These are phyloP conservation scores for Akabosia matsudoensis DNA, from an alignment of 1,140 invertebrate genomes.

Conservation along the genomic window DNA sequence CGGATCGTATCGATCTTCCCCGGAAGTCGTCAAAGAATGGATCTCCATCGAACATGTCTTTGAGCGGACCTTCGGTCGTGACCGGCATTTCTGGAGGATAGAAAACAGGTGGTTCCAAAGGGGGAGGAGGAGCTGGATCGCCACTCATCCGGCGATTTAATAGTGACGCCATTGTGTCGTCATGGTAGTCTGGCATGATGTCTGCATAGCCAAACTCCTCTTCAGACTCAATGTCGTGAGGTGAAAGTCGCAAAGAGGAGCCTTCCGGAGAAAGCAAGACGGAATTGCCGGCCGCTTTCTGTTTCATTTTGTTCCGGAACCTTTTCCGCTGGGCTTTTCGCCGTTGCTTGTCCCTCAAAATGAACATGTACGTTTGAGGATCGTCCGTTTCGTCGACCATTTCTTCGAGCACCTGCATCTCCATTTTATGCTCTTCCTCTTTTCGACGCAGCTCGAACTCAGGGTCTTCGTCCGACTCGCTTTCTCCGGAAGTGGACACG, in stretches of 20 bases:
- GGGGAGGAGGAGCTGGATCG: background rate
- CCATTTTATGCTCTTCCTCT: background rate
- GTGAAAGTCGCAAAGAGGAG: background rate
- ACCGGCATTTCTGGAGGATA: background rate
- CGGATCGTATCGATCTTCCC: no score
- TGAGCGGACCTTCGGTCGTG: background rate
- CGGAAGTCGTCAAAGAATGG: conserved; percentile 15
- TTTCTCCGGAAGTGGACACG: background rate
- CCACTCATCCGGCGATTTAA: background rate
- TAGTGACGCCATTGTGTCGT: background rate
- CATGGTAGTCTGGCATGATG: background rate
- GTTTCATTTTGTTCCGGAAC: background rate
- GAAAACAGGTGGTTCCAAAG: background rate
- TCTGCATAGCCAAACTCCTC: no score
- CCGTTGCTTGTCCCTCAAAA: background rate
- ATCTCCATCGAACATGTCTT: conserved; percentile 2
- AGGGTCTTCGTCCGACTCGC: background rate
- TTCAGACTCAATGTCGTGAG: no score
- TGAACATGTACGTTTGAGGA: background rate
- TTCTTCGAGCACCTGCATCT: background rate
- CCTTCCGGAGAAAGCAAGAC: background rate
- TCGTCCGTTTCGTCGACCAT: conserved; percentile 12
- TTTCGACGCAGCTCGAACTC: conserved; percentile 5
- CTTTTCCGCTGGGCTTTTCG: background rate
- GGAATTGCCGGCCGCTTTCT: background rate